Base-by-base conservation (phyloP, 2,113 vertebrate genomes). In the Lagopus leucura region DNA sequence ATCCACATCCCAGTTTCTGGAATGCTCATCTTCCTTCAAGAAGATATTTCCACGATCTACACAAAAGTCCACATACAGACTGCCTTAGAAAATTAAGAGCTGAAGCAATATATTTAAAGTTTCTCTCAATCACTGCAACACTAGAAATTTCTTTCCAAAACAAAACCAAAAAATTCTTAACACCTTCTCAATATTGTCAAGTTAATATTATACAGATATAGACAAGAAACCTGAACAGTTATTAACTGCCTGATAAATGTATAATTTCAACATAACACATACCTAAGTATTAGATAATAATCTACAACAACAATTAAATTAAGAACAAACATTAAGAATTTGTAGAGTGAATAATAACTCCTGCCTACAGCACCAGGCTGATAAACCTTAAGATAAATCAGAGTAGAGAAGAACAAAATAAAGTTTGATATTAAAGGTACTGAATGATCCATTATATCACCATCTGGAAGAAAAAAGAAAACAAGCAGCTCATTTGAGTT, bases 231-330 rank as follows among this genome's bases (percentile, higher is more conserved):
- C 32, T 64, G 19, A 50, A 66, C 19, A 50, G 36, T 36, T 90
- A 78, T 52, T 81, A 88, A 55, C 43, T 73, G 63, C 13, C 28
- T 82, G 55, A 88, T 86, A 83, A 64, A 88, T 50, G 32, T 34
- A 88, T 58, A 19, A 57, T 71, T 91, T 93, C 57, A 83, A 24
- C 0, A 0, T 43, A 81, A 83, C 32, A 88, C 71, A 87, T 40
- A 69, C 25, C 24, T 74, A 83, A 77, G 69, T 81, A 55, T 71
- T 24, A 80, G 82, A 74, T 83, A 93, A 86, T 0, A 0, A 13
- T 71, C 28, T 83, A 58, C 15, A 89, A 36, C n/a, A 88, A 66
- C 42, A 64, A 88, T 64, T 95, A 82, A 88, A 89, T 82, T 86
- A 91, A 47, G 19, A 83, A 72, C 38, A 74, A 86, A 64, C 38